Conservation (phyloP, 2,113 vertebrate species). For the Vulpes lagopus region DNA sequence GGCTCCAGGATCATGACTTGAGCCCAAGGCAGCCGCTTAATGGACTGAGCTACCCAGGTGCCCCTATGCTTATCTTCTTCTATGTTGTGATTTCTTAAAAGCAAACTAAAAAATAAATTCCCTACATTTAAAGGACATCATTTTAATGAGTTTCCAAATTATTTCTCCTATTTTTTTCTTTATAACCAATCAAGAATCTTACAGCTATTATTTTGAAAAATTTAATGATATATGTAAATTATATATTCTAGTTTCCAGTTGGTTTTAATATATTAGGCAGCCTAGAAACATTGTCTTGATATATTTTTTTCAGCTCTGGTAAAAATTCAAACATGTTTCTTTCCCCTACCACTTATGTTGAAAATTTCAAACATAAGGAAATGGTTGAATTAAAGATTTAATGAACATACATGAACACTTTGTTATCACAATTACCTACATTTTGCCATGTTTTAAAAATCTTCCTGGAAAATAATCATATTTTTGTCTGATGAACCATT, state of each 20-base stretch:
- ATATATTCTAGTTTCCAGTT: not conserved
- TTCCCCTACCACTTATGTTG: not conserved
- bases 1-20: too few species aligned
- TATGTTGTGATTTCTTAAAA: not conserved
- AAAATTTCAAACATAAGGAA: not conserved
- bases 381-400: not conserved
- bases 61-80: not conserved
- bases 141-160: not conserved
- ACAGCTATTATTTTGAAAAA: not conserved
- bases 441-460: not conserved
- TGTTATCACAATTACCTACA: not conserved
- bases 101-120: not conserved
- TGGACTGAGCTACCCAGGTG: not conserved
- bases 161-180: not conserved
- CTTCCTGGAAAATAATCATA: not conserved
- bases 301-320: not conserved
- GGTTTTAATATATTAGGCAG: not conserved
- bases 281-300: not conserved
- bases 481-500: not conserved
- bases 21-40: not conserved
- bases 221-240: not conserved
- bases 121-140: not conserved
- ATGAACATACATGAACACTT: not conserved
- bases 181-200: not conserved
- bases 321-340: not conserved